Evolutionary conservation across 2,797 vertebrate genomes (phyloP), one percentile per base, ranked within the genome.

Genomic region (Cossypha dichroa): DNA sequence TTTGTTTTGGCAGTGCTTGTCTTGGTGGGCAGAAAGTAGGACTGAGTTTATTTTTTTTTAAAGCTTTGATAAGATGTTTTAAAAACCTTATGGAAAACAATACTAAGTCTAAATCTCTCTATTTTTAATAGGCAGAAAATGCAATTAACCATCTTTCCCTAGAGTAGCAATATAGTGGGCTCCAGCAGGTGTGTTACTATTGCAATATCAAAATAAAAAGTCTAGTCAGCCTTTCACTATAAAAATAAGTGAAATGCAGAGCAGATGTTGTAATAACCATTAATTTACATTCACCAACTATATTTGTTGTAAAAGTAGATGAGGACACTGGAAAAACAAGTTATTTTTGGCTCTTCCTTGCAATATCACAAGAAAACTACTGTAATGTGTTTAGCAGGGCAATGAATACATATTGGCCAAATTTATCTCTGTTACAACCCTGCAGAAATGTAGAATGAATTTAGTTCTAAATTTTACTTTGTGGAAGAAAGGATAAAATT

Each of bases 241-340:
- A 91, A 96, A 96, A 95, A 70, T 72, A 94, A 93, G 81, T 92
- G 72, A 96, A 96, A 96, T 76, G 85, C 55, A 79, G 85, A 96
- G 79, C 93, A 97, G 94, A 95, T 95, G 95, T 69, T 96, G 91
- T 96, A 96, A 94, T 96, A 96, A 94, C 91, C 84, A 93, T 96
- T 95, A 95, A 95, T 97, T 95, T 95, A 90, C 40, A 93, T 97
- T 96, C 87, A 70, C 66, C 80, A 91, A 70, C 90, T 74, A 93
- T 92, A 90, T 90, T 94, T 96, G 92, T 94, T 97, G 81, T 90
- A 87, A 85, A 97, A 94, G 87, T 70, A 92, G 85, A 95, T 79
- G 79, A 96, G 91, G 85, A 93, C 70, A 70, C 75, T 96, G 90
- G 69, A 96, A 96, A 97, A 96, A 87, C 94, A 94, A 95, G 83